These are phyloP conservation scores for Koerneria pararmatus DNA, from an alignment of 2,888 invertebrate species.

Conservation along the genomic window DNA sequence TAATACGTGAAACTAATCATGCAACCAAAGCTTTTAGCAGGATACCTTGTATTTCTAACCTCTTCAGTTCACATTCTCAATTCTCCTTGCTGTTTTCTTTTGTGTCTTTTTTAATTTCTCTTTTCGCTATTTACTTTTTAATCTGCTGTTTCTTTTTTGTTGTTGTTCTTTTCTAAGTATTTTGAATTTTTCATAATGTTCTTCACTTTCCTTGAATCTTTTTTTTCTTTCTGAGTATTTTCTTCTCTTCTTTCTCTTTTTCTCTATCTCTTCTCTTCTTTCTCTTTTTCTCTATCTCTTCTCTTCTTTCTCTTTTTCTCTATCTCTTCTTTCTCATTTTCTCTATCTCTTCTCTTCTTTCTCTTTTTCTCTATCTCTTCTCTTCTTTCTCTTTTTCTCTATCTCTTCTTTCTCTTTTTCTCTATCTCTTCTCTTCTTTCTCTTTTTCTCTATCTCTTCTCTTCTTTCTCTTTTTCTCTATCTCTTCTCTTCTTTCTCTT, in stretches of 20 bases:
- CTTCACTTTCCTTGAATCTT: constrained; percentile 9
- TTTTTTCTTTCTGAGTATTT: neutral
- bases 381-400: neutral
- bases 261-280: neutral
- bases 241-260: neutral
- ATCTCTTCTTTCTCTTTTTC: neutral
- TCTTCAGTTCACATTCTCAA: constrained; percentile 17
- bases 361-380: neutral
- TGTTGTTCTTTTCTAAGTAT: too few relatives aligned
- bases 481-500: constrained; percentile 17
- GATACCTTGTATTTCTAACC: too few relatives aligned
- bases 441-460: constrained; percentile 4
- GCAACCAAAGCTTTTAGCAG: too few relatives aligned
- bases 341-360: constrained; percentile 5
- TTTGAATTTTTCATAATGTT: too few relatives aligned
- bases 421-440: constrained; percentile 6
- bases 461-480: constrained; percentile 5
- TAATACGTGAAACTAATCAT: too few relatives aligned
- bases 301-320: neutral
- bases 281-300: neutral
- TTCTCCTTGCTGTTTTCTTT: neutral
- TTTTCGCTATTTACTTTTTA: too few relatives aligned
- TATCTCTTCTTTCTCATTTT: neutral
- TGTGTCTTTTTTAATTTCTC: constrained; percentile 20
- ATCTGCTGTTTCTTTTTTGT: too few relatives aligned